Evolutionary conservation across 2,797 vertebrate species (phyloP).

Genomic region (Apodemus agrarius): DNA sequence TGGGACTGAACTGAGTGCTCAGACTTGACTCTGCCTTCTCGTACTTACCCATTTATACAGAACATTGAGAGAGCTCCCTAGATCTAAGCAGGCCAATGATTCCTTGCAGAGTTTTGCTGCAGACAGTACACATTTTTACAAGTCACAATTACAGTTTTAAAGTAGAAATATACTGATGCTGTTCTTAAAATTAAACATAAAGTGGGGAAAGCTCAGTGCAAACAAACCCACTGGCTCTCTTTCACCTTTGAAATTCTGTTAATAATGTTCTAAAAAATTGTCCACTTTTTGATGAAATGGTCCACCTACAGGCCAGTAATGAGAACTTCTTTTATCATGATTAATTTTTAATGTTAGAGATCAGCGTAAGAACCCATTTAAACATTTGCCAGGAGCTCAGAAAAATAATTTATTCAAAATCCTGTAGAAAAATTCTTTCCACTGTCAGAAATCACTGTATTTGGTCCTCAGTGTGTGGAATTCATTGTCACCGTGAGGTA

Average conservation of each 20-base stretch:
- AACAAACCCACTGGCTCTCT: neutral
- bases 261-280: neutral
- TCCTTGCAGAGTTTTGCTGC: neutral
- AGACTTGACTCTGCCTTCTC: neutral
- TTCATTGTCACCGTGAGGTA: accelerated
- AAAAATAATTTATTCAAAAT: conserved; percentile 57
- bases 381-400: conserved; percentile 60
- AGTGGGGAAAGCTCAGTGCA: neutral
- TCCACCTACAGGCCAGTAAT: neutral
- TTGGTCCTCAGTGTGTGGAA: neutral
- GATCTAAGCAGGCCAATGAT: neutral
- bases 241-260: neutral
- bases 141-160: neutral
- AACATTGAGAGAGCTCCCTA: accelerated
- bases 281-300: conserved; percentile 12
- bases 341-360: conserved; percentile 74
- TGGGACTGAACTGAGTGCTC: neutral
- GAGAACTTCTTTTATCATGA: conserved; percentile 50
- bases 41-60: neutral
- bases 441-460: neutral
- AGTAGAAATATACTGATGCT: neutral
- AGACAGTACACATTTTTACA: neutral
- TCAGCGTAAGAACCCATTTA: conserved; percentile 61
- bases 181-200: neutral
- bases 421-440: neutral